Conservation (phyloP, 2,888 invertebrate species). For the Ormyrus nitidulus region DNA sequence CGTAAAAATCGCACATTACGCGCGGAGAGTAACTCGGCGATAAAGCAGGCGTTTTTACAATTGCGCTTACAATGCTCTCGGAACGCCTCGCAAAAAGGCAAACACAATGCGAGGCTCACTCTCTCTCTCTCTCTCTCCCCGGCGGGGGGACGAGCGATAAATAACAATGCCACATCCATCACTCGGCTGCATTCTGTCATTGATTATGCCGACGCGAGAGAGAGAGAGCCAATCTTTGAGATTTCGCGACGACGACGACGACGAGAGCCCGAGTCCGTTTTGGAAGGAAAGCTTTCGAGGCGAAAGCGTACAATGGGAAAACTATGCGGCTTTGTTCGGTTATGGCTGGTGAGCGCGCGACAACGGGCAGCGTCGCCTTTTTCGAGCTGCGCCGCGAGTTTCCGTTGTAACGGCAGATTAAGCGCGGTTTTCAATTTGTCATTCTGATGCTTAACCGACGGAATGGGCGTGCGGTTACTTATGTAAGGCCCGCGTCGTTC, state of each 20-base stretch:
- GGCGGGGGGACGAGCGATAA: constrained; percentile 21
- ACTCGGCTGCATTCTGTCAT: constrained; percentile 47
- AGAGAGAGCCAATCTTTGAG: constrained; percentile 47
- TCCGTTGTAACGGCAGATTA: no score
- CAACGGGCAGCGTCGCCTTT: constrained; percentile 28
- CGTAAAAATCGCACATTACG: constrained; percentile 3
- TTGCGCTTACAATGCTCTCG: not conserved
- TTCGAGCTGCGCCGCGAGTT: not conserved
- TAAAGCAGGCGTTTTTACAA: constrained; percentile 31
- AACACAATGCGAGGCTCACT: constrained; percentile 11
- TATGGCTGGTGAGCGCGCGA: not conserved
- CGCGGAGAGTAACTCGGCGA: not conserved
- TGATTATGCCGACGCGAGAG: constrained; percentile 44
- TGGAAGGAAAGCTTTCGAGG: constrained; percentile 7
- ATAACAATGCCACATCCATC: constrained; percentile 55
- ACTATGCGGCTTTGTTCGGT: constrained; percentile 18
- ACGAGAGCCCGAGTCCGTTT: not conserved
- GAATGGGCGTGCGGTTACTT: no score
- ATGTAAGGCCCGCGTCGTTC: no score
- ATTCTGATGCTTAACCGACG: no score
- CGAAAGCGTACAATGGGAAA: constrained; percentile 26
- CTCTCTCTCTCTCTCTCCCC: not conserved
- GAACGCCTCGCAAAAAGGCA: not conserved
- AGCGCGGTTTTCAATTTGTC: no score
- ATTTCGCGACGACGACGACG: not conserved